Base-by-base conservation (phyloP, 2,113 vertebrate genomes). In the Dascyllus trimaculatus region DNA sequence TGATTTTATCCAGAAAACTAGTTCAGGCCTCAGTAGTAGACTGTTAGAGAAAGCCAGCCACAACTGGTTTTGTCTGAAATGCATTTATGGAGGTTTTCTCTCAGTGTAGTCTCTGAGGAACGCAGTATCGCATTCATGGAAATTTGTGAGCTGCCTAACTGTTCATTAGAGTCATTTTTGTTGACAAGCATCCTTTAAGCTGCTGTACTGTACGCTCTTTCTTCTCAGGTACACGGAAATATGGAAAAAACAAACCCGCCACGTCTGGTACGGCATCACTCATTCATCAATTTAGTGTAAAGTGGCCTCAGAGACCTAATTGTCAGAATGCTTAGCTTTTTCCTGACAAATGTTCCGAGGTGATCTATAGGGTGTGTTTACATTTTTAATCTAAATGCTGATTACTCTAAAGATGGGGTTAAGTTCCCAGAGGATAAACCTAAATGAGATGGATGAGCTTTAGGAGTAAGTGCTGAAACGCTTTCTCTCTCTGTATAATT, bases 341-440 rank as follows among this genome's bases (percentile, higher is more conserved):
- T 64, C 43, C 57, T 64, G n/a, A 69, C 56, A 77, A 71, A 75
- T 87, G 49, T 29, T 81, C 62, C 3, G 26, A 84, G 60, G 81
- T 64, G 65, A 91, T 88, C 54, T 90, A 89, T 90, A 80, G 69
- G 11, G 11, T 57, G 61, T 76, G 74, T 87, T 90, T 87, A 84
- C 71, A 64, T 80, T 86, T 87, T 80, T 81, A 88, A 89, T 93
- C 72, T 91, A 90, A 90, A 92, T 92, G 89, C 87, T 88, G 82
- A 90, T 89, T 69, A 57, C 57, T 64, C 29, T 65, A 45, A 82
- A 74, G 51, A 80, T 54, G 58, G 32, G 72, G 26, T 64, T 63
- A 13, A 58, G 59, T 29, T 80, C 81, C 85, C 81, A 2, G 29
- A 77, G 70, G 69, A 71, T 45, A 5, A 63, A 53, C 14, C 52